phyloP scores from a whole-genome alignment of 2,113 vertebrate genomes.

The Agelaius phoeniceus region DNA sequence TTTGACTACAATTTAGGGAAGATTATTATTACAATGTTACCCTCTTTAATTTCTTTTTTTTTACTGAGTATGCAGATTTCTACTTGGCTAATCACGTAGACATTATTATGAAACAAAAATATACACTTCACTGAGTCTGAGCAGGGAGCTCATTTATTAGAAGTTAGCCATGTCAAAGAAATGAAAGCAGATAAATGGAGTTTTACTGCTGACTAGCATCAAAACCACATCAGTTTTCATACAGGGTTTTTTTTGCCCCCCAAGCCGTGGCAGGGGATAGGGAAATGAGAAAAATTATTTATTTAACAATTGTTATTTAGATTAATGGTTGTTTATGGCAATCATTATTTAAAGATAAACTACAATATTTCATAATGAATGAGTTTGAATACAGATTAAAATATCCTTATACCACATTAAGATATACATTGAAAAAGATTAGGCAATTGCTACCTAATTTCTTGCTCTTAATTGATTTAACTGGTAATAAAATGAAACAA shows the following conservation, averaged over 20 bases:
- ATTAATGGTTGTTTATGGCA: not conserved
- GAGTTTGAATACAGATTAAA: not conserved
- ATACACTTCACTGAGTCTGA: not conserved
- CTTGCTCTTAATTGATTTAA: not conserved
- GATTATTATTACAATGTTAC: not conserved
- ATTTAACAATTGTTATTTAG: not conserved
- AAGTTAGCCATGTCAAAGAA: not conserved
- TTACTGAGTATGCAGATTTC: conserved; percentile 18
- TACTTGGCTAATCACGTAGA: conserved; percentile 15
- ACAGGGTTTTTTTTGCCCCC: fast-evolving
- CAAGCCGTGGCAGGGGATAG: not conserved
- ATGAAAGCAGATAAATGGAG: not conserved
- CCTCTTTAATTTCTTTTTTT: not conserved
- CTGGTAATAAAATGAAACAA: not conserved
- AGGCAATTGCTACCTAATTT: not conserved
- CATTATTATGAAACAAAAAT: conserved; percentile 1
- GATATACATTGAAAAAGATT: not conserved
- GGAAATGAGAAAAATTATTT: not conserved
- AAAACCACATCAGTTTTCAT: not conserved
- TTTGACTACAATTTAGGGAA: not conserved
- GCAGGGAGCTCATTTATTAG: not conserved
- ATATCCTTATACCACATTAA: not conserved
- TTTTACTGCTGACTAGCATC: not conserved
- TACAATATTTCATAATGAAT: not conserved
- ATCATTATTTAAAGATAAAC: not conserved